Conservation (phyloP, 2,797 vertebrate genomes). For the Mormyrops boulengeri region DNA sequence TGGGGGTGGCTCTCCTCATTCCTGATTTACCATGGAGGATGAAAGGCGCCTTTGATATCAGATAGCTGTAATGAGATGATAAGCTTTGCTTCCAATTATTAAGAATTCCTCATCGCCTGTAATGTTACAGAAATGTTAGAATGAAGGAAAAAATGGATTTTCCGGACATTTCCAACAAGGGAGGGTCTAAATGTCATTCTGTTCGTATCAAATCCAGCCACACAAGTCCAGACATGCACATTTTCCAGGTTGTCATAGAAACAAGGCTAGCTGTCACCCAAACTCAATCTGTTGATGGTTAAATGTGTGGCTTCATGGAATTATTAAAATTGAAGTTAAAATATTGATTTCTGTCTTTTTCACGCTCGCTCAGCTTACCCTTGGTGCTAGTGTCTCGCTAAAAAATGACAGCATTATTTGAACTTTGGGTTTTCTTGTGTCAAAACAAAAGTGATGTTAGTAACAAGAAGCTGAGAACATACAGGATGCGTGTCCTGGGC, state of each 20-base stretch:
- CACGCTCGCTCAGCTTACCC: neutral
- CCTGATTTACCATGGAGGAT: neutral
- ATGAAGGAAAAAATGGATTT: neutral
- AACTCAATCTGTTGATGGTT: conserved; percentile 62
- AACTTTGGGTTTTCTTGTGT: neutral
- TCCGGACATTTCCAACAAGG: conserved; percentile 23
- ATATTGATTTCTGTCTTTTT: conserved; percentile 60
- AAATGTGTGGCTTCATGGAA: conserved; percentile 67
- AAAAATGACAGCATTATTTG: neutral
- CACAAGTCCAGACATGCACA: conserved; percentile 59
- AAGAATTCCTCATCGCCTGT: neutral
- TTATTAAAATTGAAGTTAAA: conserved; percentile 77
- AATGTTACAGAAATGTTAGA: neutral
- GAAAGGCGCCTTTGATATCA: neutral
- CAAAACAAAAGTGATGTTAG: neutral
- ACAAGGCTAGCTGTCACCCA: conserved; percentile 66
- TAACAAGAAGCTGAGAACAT: neutral
- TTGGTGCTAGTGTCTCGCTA: neutral
- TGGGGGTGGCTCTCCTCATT: neutral
- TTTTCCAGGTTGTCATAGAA: conserved; percentile 70
- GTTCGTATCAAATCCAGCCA: conserved; percentile 58
- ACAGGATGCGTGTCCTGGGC: neutral
- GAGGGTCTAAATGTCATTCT: conserved; percentile 65
- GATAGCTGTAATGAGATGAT: neutral
- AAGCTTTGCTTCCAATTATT: conserved; percentile 1